Percentiles rank a stretch among this genome's conserved stretches.
These are phyloP conservation scores for Myotis brandtii DNA, from an alignment of 2,113 vertebrate genomes.

Conservation along the genomic window DNA sequence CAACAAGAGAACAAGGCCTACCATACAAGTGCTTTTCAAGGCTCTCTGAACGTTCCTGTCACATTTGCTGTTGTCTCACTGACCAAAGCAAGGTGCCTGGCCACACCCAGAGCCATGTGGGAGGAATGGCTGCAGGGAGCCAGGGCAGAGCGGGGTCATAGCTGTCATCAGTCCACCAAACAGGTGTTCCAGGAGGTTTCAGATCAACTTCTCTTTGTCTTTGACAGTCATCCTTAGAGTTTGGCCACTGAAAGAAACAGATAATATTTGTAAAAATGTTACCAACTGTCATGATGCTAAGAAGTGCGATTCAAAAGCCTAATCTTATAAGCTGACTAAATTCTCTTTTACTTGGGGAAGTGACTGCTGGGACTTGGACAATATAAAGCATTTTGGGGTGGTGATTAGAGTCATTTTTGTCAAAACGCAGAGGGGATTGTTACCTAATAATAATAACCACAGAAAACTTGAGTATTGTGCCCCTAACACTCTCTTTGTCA, in stretches of 20 bases:
- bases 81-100: background rate
- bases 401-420: slow-evolving; percentile 48
- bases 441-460: slow-evolving; percentile 32
- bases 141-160: background rate
- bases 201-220: background rate
- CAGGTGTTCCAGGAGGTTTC: background rate
- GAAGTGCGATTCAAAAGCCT: slow-evolving; percentile 23
- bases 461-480: background rate
- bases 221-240: background rate
- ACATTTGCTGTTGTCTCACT: background rate
- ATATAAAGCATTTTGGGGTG: background rate
- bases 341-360: slow-evolving; percentile 39
- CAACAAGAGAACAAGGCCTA: background rate
- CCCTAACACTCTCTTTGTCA: background rate
- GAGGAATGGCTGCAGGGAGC: background rate
- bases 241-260: slow-evolving; percentile 9
- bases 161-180: background rate
- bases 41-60: background rate
- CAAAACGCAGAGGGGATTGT: background rate
- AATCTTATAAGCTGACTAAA: slow-evolving; percentile 16
- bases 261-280: slow-evolving; percentile 22
- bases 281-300: background rate
- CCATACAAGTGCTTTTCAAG: background rate
- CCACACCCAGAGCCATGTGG: background rate
- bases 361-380: background rate